phyloP scores from a whole-genome alignment of 1,140 invertebrate genomes.

The Stegodyphus dumicola region DNA sequence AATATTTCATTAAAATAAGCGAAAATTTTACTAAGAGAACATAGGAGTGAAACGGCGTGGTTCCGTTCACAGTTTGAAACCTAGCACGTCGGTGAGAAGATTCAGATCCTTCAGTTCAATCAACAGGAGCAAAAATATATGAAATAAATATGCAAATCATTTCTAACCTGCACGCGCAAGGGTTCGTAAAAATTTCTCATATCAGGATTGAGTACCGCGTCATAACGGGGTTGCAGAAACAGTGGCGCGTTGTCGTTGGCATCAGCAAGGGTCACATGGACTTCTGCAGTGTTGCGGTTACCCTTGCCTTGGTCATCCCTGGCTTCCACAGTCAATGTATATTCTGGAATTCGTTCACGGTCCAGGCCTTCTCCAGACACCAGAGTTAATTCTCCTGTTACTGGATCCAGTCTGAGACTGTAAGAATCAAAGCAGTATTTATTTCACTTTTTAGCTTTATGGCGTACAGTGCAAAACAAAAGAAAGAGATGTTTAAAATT shows the following conservation, averaged over 20 bases:
- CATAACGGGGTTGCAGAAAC: conserved; percentile 83
- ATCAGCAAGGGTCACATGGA: conserved; percentile 63
- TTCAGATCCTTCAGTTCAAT: no score
- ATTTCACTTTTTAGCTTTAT: no score
- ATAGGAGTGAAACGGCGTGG: no score
- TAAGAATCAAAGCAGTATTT: conserved; percentile 62
- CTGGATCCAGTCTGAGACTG: conserved; percentile 83
- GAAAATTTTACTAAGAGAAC: no score
- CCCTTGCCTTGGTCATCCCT: conserved; percentile 85
- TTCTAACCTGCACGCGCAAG: conserved; percentile 64
- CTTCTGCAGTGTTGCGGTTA: conserved; percentile 64
- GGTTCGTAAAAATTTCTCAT: conserved; percentile 69
- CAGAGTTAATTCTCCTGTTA: conserved; percentile 84
- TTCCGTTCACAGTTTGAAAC: no score
- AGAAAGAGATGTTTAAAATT: no score
- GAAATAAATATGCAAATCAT: background rate
- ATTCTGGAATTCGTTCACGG: conserved; percentile 77
- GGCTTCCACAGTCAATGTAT: conserved; percentile 84
- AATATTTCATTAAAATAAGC: no score
- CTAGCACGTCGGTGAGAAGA: no score
- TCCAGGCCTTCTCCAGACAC: conserved; percentile 79
- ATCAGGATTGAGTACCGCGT: conserved; percentile 82
- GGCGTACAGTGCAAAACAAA: no score
- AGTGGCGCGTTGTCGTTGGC: conserved; percentile 85
- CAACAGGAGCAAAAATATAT: no score